Evolutionary conservation across 1,140 invertebrate genomes (phyloP).

Genomic region (Helicoverpa armigera): DNA sequence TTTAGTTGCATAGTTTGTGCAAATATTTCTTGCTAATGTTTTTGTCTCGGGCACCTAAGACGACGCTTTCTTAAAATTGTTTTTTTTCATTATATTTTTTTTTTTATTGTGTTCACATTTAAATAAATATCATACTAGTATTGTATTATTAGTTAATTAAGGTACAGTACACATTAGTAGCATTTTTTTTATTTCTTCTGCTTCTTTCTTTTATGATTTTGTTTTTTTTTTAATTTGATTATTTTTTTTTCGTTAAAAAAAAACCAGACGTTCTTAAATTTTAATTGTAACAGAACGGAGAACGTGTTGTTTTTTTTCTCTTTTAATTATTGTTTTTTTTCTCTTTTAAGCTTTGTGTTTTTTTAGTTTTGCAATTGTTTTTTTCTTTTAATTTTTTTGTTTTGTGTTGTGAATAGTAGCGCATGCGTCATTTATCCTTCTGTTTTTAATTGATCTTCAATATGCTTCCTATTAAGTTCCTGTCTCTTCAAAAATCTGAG

Average conservation of each 20-base stretch:
- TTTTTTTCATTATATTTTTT: background rate
- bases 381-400: background rate
- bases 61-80: slow-evolving; percentile 12
- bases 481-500: slow-evolving; percentile 26
- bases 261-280: slow-evolving; percentile 3
- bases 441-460: background rate
- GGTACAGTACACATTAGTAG: slow-evolving; percentile 16
- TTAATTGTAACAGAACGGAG: background rate
- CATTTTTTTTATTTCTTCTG: too few relatives aligned
- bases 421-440: slow-evolving; percentile 4
- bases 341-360: too few relatives aligned
- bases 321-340: too few relatives aligned
- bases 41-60: slow-evolving; percentile 2
- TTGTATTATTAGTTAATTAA: too few relatives aligned
- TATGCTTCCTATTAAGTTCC: slow-evolving; percentile 20
- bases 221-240: background rate
- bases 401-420: background rate
- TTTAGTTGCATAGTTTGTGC: slow-evolving; percentile 3
- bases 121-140: too few relatives aligned
- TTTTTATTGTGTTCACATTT: too few relatives aligned
- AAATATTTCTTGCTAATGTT: background rate
- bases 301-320: slow-evolving; percentile 3
- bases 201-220: slow-evolving; percentile 26
- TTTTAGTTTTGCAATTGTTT: too few relatives aligned
- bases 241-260: background rate